Conservation (phyloP, 2,113 vertebrate species). For the Larimichthys crocea region DNA sequence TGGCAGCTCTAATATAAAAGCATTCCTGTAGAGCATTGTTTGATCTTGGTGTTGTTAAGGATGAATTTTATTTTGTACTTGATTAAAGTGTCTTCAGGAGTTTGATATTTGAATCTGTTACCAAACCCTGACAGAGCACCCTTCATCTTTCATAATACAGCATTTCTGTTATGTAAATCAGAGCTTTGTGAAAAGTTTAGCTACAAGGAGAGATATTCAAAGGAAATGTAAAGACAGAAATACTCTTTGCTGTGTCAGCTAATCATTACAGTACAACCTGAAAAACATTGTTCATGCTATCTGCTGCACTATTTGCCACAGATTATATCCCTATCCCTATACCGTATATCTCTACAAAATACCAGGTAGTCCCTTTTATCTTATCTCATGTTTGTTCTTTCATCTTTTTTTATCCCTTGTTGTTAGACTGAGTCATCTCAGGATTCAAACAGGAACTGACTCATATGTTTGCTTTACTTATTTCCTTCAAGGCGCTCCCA, state of each 20-base stretch:
- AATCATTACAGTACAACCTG: neutral
- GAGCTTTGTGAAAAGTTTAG: neutral
- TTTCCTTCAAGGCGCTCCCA: conserved; percentile 88
- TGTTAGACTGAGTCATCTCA: neutral
- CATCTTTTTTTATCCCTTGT: neutral
- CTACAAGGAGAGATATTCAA: neutral
- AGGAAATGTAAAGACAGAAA: neutral
- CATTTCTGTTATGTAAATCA: neutral
- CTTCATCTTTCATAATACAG: neutral
- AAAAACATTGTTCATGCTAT: neutral
- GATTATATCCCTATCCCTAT: neutral
- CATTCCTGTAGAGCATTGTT: too few species aligned
- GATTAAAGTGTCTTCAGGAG: neutral
- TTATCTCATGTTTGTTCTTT: conserved; percentile 36
- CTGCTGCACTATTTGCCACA: neutral
- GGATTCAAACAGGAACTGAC: conserved; percentile 9
- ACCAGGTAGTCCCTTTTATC: neutral
- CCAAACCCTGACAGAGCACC: neutral
- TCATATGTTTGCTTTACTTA: neutral
- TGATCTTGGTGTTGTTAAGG: too few species aligned
- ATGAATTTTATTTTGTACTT: too few species aligned
- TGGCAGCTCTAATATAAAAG: too few species aligned
- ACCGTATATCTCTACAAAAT: neutral
- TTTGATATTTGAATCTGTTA: neutral
- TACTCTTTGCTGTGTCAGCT: neutral